Conservation (phyloP, 1,140 invertebrate genomes). For the roundworm (Caenorhabditis elegans) region DNA sequence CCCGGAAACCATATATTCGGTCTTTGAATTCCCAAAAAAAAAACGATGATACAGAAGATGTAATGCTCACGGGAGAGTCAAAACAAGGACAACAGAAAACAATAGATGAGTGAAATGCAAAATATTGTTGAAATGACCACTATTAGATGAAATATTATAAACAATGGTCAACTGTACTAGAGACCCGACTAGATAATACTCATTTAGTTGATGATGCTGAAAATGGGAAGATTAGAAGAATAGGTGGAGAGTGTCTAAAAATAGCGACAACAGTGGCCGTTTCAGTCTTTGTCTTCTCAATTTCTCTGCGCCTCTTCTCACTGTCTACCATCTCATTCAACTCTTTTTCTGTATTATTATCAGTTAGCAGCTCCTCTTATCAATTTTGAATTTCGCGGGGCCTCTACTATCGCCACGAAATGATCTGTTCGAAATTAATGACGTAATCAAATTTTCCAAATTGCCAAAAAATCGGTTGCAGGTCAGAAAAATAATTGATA, state of each 20-base stretch:
- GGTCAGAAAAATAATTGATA: background rate
- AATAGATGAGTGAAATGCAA: background rate
- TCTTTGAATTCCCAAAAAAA: too few relatives aligned
- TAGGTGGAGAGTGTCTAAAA: constrained; percentile 15
- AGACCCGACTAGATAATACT: background rate
- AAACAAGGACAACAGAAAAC: background rate
- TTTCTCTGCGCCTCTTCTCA: background rate
- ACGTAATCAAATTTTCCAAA: constrained; percentile 12
- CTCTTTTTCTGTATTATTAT: background rate
- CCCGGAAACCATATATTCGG: too few relatives aligned
- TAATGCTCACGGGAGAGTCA: background rate
- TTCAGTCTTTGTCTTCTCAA: constrained; percentile 1
- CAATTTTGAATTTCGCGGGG: constrained; percentile 16
- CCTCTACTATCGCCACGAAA: background rate
- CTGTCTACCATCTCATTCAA: background rate
- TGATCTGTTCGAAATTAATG: background rate
- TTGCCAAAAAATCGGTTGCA: background rate
- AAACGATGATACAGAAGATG: too few relatives aligned
- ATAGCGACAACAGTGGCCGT: constrained; percentile 27
- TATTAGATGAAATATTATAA: too few relatives aligned
- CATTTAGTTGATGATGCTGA: constrained; percentile 15
- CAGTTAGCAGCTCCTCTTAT: background rate
- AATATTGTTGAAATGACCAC: background rate
- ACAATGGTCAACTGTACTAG: too few relatives aligned
- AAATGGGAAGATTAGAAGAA: background rate